Evolutionary conservation across 2,797 vertebrate species (phyloP), one percentile per base, ranked within the genome.

Genomic region (Triplophysa bombifrons): DNA sequence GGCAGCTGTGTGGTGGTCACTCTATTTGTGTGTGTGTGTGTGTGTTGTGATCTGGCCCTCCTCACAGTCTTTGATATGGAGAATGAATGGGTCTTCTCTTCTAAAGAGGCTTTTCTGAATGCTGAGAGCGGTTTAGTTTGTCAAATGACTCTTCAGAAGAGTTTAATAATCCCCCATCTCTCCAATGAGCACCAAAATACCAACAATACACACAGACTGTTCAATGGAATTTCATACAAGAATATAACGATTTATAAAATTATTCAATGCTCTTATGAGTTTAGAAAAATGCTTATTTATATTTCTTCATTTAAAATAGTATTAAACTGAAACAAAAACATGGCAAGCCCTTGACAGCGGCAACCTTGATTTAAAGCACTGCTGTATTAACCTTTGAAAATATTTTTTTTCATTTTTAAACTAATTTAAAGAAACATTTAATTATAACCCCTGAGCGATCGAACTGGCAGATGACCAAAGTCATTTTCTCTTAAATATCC

Each of bases 1-100:
- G 92, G 93, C 88, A 90, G 70, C 53, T 76, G 67, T 72, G 41
- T 11, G 67, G 34, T 63, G n/a, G 4, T 16, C 48, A 17, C 44
- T 46, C 34, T 58, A 20, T 34, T 34, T 63, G 22, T 63, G 61
- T 61, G 58, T 30, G 68, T 13, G 30, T 9, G 66, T 46, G 72
- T 51, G 63, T n/a, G 34, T 65, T 51, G 50, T 14, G 0, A 3
- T 41, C 61, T 2, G 48, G 64, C 61, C 73, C 63, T 44, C 73
- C 5, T 53, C 16, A 51, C n/a, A 56, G 17, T 30, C 58, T 61
- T 74, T 76, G 20, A 67, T 56, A 67, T 44, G 55, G 53, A 76
- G 19, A 27, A 51, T 56, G 63, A 76, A 76, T 55, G 22, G 63
- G 16, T 41, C 17, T 46, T 73, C 74, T 63, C 53, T 53, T 80